phyloP scores from a whole-genome alignment of 2,797 vertebrate genomes.

The Otolemur crassicaudatus region DNA sequence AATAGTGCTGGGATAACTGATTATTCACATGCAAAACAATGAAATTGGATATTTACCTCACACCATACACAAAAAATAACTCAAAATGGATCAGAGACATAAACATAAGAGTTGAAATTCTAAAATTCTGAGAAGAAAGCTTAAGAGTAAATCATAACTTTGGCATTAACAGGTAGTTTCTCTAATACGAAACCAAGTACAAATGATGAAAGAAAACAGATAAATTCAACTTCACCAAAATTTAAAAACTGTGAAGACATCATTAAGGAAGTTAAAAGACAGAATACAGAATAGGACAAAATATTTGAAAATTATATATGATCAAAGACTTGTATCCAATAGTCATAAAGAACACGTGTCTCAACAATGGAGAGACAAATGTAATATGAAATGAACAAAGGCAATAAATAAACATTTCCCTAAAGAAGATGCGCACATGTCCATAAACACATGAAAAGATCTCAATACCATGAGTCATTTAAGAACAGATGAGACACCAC shows the following conservation, averaged over 20 bases:
- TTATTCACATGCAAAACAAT: background rate
- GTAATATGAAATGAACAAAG: background rate
- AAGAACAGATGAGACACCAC: background rate
- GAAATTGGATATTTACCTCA: background rate
- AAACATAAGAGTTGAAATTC: background rate
- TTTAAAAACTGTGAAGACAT: background rate
- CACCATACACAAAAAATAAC: background rate
- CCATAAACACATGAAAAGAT: background rate
- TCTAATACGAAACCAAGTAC: background rate
- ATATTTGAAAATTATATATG: background rate
- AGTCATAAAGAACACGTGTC: background rate
- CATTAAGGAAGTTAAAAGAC: background rate
- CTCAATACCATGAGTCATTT: background rate
- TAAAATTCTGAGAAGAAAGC: background rate
- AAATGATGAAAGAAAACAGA: background rate
- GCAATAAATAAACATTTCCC: background rate
- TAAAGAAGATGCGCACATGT: background rate
- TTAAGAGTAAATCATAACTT: background rate
- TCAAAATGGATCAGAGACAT: background rate
- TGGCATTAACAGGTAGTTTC: background rate
- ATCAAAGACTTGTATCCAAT: background rate
- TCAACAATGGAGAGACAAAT: background rate
- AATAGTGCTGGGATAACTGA: background rate
- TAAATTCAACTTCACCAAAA: conserved; percentile 24
- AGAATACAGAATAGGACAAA: background rate